Evolutionary conservation across 1,140 invertebrate genomes (phyloP), one percentile per base, ranked within the genome.

Genomic region (Cyrtorhinus lividipennis): DNA sequence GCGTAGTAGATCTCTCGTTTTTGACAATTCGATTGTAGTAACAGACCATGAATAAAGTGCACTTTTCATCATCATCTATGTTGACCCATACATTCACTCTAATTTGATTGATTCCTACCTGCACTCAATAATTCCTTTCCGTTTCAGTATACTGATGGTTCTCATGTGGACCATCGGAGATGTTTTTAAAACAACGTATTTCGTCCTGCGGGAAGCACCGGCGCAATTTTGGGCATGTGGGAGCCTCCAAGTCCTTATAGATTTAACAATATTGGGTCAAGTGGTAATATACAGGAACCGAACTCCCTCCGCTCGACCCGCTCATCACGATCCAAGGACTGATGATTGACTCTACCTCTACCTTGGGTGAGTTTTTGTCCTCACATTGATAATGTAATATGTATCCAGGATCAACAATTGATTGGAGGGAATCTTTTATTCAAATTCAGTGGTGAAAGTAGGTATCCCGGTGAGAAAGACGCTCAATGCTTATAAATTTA

Each of bases 211-310:
- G 67, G 79, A 87, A 66, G 88, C 92, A 12, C 95, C 96, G 0
- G 76, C 88, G 26, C 96, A 99, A 73, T 99, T 99, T 77, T 90
- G 86, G 83, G 79, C 98, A 45, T 99, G 96, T 77, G 95, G 94
- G 62, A 80, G 82, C 66, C 79, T 98, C 61, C 96, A 99, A 81
- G 88, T 95, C 26, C 75, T 80, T 10, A 83, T 95, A 70, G 91
- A 95, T 71, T 72, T 90, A 48, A 80, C 86, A 58, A 92, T 95
- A 72, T 78, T 94, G 44, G 69, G 80, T 24, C 92, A 95, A 81
- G 86, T 93, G 24, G 75, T 77, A 64, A 70, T 70, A 60, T 71
- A 70, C 56, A 62, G 65, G 25, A 62, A 64, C 26, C 65, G 65
- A 23, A 44, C 46, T 24, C 30, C 58, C 1, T 53, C 53, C 24